Evolutionary conservation across 1,140 invertebrate species (phyloP), one percentile per base, ranked within the genome.

Genomic region (Tenebrio molitor): DNA sequence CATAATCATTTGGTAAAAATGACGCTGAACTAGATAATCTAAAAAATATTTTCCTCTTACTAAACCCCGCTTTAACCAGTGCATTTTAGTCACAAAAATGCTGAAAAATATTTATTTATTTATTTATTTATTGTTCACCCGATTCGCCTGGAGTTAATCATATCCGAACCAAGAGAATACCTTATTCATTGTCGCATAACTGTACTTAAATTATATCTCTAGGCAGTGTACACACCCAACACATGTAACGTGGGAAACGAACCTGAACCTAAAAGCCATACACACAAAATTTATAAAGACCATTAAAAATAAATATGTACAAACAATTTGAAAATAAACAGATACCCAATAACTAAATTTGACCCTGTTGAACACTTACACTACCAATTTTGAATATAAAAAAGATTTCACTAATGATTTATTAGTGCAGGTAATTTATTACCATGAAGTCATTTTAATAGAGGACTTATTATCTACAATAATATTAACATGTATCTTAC

Each of bases 201-300:
- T 67, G 71, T 72, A 72, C 71, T 67, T 72, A 67, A 72, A 72
- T 72, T 72, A 72, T 72, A 67, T 25, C 71, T 39, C n/a, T 12
- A 34, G 71, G 71, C 71, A 33, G 19, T 19, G 69, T 65, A 72
- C 71, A 72, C 71, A 67, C 71, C 71, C 71, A 72, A 72, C 16
- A 36, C 50, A 29, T 39, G 33, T 62, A 63, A 72, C 64, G 71
- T 66, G 71, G 71, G 71, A 72, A 72, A 71, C 62, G 69, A 58
- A 58, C 21, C 50, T 58, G 50, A 58, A 21, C 50, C 50, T 29
- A 29, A 29, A 58, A 58, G 50, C 29, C 23, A 58, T 58, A 58
- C 50, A 58, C 50, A 23, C 50, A 29, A 29, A 58, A 58, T 23
- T 58, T 25, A 58, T 19, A 4, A 29, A 3, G 44, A 50, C n/a